These are phyloP conservation scores for Hyla sarda DNA, from an alignment of 2,113 vertebrate genomes.

Conservation along the genomic window DNA sequence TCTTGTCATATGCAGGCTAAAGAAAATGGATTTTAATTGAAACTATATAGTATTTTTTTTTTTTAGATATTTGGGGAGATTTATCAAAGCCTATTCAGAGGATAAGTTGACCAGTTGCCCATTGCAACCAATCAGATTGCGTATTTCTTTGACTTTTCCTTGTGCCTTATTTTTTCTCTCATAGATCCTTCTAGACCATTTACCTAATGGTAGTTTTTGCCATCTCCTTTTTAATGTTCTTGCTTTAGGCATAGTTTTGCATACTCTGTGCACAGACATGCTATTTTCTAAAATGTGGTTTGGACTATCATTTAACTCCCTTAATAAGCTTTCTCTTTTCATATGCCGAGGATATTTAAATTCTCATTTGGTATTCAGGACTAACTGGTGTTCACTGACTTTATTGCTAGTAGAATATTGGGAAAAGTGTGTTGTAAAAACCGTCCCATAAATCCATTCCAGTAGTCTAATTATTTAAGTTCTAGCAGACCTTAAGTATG, in stretches of 20 bases:
- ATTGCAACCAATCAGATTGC: no score
- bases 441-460: conserved; percentile 40
- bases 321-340: conserved; percentile 40
- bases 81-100: no score
- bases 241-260: conserved; percentile 15
- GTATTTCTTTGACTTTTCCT: no score
- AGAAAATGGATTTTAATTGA: not conserved
- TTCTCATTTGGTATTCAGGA: conserved; percentile 41
- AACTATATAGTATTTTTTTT: no score
- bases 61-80: no score
- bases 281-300: conserved; percentile 8
- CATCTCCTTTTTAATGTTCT: not conserved
- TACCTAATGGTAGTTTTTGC: no score
- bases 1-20: not conserved
- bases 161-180: no score
- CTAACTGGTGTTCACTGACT: conserved; percentile 36
- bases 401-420: conserved; percentile 49
- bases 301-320: conserved; percentile 6
- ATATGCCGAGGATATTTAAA: conserved; percentile 51
- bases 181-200: not conserved
- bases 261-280: not conserved
- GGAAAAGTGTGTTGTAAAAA: conserved; percentile 30
- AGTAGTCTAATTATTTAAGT: conserved; percentile 48
- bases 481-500: conserved; percentile 60
- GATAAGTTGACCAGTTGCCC: no score